Base-by-base conservation (phyloP, 2,797 vertebrate species). In the Sebastes elongatus region DNA sequence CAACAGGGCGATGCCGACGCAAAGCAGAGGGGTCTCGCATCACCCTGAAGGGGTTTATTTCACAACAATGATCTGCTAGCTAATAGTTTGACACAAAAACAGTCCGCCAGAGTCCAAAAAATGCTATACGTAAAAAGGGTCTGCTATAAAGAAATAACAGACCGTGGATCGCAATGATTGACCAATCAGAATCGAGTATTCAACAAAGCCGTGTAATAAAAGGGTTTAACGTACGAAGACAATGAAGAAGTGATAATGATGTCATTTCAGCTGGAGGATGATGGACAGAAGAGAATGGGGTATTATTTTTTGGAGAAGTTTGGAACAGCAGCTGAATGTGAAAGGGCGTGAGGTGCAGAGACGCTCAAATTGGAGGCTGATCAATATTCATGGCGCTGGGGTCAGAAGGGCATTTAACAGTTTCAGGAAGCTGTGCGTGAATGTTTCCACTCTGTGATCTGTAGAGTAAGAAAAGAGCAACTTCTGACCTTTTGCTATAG, bases 321-420 rank as follows among this genome's bases (percentile, higher is more conserved):
- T 63, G 27, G 20, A 60, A 20, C 33, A 28, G 42, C 66, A 23
- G 60, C 73, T 74, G 56, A 75, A 81, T 72, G 46, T 72, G 30
- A 56, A 46, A 59, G 30, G 33, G 23, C 20, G 10, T 1, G 23
- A 53, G 30, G 7, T 25, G 68, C 27, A 46, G 28, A 42, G 46
- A 33, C 3, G 11, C 28, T 63, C 18, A 22, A 5, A 72, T 8
- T 7, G 56, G 46, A 78, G 32, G 25, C 20, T 59, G 14, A 76
- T 75, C 46, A 46, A 55, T 78, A 59, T 60, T 84, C 20, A 75
- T 63, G 59, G 14, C 1, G 2, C 23, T 0, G 16, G 20, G 62
- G 59, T 78, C 61, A 49, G 27, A 5, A 23, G 55, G 42, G 8
- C 42, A 56, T n/a, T 55, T 13, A 69, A 57, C n/a, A 5, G 13